Evolutionary conservation across 2,113 vertebrate species (phyloP), one percentile per base, ranked within the genome.

Genomic region (Falco punctatus): DNA sequence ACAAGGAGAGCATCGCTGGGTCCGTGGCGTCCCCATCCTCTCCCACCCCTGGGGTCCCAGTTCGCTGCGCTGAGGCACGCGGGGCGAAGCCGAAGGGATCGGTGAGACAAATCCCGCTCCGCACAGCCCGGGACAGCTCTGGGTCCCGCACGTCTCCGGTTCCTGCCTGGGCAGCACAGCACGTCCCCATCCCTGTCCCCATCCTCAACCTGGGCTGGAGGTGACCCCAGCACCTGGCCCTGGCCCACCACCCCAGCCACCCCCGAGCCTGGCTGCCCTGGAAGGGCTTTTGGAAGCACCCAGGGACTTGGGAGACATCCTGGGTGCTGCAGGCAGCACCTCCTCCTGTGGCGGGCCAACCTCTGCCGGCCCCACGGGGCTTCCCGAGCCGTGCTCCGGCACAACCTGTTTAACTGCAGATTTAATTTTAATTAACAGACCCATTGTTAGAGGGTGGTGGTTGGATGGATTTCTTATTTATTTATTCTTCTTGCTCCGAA

Each of bases 341-440:
- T 72, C 57, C 80, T 90, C 58, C 65, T 0, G 0, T 24, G 10
- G 32, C 2, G 3, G 26, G 77, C 73, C 79, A 35, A 2, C 19
- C 54, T 24, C 24, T 1, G 5, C 32, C 1, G 0, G 67, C 77
- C 72, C 81, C 90, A 48, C 28, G 11, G 61, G 22, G n/a, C 90
- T 91, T 55, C 94, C 71, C 0, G 44, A 65, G 87, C 84, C 3
- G 4, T 11, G 71, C 88, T 82, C 82, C 10, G 14, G 95, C 89
- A 93, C 93, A 97, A 96, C 92, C 94, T 93, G 95, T 97, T 96
- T 84, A 82, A 92, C 96, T 7, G 15, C 94, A 20, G 95, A 91
- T 95, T 94, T 59, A 84, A 64, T 88, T 88, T 86, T 88, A 92
- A 94, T 97, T 97, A 97, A 96, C 86, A 6, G 89, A 26, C 46